Evolutionary conservation across 2,797 vertebrate genomes (phyloP), one percentile per base, ranked within the genome.

Genomic region (Coregonus suidteri): DNA sequence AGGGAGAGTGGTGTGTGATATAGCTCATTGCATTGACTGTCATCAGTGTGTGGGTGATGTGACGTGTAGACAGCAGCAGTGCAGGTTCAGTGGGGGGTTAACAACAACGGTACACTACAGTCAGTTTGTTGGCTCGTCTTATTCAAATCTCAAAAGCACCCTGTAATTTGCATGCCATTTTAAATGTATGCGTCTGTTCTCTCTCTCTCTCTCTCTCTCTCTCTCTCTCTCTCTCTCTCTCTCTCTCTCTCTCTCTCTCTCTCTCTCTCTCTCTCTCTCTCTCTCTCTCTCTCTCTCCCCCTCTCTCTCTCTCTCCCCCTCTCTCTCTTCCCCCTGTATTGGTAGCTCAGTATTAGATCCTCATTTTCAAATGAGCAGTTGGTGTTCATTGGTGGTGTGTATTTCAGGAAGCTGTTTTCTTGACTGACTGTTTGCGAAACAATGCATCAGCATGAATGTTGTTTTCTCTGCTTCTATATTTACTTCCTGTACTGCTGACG

Each of bases 331-430:
- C 25, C 2, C 4, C 7, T 69, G 31, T 69, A 69, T 51, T 47
- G 14, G 3, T 52, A 31, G 51, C 47, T 5, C 41, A 11, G 13
- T 71, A 9, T 54, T 13, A 13, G 47, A 51, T 53, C 25, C 37
- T 71, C 47, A 16, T 56, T 59, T 11, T 16, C 1, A 35, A 56
- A 73, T 18, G 6, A 18, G 41, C 15, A 4, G 30, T 59, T 64
- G 25, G 34, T 53, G 70, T 15, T 35, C 15, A 35, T 68, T 47
- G 41, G 41, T 47, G 5, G 35, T 13, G 18, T 20, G 18, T 71
- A 51, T 71, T 53, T 72, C 4, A 25, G 73, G 73, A 74, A 64
- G 56, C 56, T n/a, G 34, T 71, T 31, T 54, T 31, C 4, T 18
- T 59, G 18, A 18, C 16, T 59, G 71, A 16, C 7, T 14, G 47